phyloP scores from a whole-genome alignment of 2,797 vertebrate genomes.

The Hephaestus fuliginosus region DNA sequence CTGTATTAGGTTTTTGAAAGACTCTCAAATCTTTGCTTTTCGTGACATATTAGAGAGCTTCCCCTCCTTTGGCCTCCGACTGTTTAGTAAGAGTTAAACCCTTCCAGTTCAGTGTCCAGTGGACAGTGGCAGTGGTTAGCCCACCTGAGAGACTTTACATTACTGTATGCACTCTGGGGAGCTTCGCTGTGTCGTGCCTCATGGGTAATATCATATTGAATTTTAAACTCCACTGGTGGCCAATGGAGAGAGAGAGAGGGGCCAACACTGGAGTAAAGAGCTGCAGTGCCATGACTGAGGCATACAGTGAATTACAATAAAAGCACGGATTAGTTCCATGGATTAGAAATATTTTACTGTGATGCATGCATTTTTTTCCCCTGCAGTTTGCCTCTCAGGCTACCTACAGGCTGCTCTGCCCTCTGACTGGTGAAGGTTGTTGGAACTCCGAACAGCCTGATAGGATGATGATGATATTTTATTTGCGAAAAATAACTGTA shows the following conservation, averaged over 20 bases:
- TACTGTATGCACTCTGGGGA: background rate
- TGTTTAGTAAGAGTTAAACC: background rate
- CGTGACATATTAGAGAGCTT: background rate
- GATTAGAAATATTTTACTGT: slow-evolving; percentile 8
- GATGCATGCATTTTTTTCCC: background rate
- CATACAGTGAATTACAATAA: slow-evolving; percentile 29
- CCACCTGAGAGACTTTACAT: slow-evolving; percentile 8
- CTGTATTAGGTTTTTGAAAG: background rate
- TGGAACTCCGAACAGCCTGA: background rate
- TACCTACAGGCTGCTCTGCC: background rate
- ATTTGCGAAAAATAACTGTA: background rate
- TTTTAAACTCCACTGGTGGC: slow-evolving; percentile 5
- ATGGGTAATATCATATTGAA: background rate
- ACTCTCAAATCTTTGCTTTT: background rate
- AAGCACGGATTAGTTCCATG: slow-evolving; percentile 23
- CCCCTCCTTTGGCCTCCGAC: background rate
- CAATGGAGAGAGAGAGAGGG: background rate
- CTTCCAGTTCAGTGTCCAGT: background rate
- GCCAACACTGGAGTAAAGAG: slow-evolving; percentile 15
- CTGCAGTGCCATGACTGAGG: background rate
- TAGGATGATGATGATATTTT: background rate
- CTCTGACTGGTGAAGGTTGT: background rate
- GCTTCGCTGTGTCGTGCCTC: background rate
- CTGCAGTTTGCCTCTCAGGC: background rate
- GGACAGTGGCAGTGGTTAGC: background rate